Conservation (phyloP, 2,113 vertebrate species). For the Laterallus jamaicensis region DNA sequence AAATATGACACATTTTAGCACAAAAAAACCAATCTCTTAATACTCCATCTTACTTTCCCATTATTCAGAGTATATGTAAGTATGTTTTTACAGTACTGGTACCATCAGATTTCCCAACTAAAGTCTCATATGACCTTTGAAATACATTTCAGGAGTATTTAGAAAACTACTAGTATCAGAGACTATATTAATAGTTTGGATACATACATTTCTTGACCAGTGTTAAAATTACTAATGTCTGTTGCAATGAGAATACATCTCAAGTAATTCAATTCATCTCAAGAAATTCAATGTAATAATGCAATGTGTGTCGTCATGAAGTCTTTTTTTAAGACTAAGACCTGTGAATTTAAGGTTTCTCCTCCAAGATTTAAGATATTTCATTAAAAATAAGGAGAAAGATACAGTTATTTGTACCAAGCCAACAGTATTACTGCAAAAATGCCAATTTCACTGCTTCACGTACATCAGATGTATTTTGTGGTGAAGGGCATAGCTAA, state of each 20-base stretch:
- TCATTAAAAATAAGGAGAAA: background rate
- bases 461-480: background rate
- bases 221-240: background rate
- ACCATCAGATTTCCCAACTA: background rate
- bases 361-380: background rate
- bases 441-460: background rate
- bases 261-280: background rate
- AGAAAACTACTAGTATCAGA: background rate
- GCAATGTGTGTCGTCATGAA: background rate
- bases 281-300: background rate
- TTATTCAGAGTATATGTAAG: background rate
- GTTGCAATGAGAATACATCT: background rate
- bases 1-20: background rate
- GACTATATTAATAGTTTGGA: background rate
- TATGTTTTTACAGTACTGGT: background rate
- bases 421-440: background rate
- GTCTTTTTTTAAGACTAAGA: background rate
- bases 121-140: background rate
- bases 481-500: background rate
- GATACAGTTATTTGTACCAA: background rate
- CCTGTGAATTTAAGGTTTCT: background rate
- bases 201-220: background rate
- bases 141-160: background rate
- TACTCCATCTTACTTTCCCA: background rate
- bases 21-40: background rate